Base-by-base conservation (phyloP, 2,797 vertebrate species). In the Acanthornis magna region DNA sequence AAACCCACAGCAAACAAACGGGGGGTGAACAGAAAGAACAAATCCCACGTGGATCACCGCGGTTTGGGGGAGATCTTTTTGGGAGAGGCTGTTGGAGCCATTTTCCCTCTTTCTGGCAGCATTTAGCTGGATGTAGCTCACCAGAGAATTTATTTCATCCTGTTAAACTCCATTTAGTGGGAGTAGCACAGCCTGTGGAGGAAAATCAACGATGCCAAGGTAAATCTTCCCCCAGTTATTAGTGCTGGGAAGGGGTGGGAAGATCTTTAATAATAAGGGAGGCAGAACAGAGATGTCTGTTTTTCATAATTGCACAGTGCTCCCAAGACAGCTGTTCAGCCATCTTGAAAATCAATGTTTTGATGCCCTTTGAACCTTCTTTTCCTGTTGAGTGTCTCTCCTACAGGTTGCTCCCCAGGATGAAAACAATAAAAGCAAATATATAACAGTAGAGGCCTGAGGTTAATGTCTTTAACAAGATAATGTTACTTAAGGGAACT, bases 271-370 rank as follows among this genome's bases (percentile, higher is more conserved):
- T 97, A 96, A 92, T 91, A 82, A 95, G 77, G 86, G 88, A 95
- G 90, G 73, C 81, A 75, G 94, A 82, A 65, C 25, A 95, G 96
- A 58, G 42, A 94, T 96, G 97, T 97, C 97, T 98, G 97, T 97
- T 98, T 98, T 95, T 97, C 97, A 97, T 97, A 98, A 97, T 96
- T 96, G 96, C 95, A n/a, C 88, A 45, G 84, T 43, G 94, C 80
- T 98, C 98, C 98, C 97, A 95, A 97, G 96, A 95, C 96, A 96
- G 97, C 97, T 92, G 58, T 86, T 96, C 97, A 96, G 97, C 98
- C 98, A 98, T 98, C 97, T 98, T 98, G 97, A 98, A 98, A 98
- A 97, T 97, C 96, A 98, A 96, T 98, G 97, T 98, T 98, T 98
- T 98, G 96, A 97, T 97, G 98, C 98, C 98, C 97, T 98, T 54